phyloP scores from a whole-genome alignment of 2,113 vertebrate genomes.

The Chaetodon trifascialis region DNA sequence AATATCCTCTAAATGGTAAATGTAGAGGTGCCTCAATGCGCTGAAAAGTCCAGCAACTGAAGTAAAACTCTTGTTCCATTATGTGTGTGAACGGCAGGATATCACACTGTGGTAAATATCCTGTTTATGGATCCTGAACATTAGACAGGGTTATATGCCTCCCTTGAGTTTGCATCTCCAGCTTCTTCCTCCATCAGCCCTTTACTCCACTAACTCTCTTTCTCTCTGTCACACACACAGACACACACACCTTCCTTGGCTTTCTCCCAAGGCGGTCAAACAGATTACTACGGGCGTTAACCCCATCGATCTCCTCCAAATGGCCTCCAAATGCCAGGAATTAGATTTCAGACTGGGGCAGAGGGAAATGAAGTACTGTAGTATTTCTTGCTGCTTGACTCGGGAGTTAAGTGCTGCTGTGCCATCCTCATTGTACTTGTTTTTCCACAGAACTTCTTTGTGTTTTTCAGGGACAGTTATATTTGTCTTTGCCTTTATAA shows the following conservation, averaged over 20 bases:
- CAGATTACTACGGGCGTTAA: slow-evolving; percentile 76
- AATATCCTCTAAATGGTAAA: slow-evolving; percentile 39
- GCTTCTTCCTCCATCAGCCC: slow-evolving; percentile 18
- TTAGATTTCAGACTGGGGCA: slow-evolving; percentile 71
- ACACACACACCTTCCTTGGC: slow-evolving; percentile 55
- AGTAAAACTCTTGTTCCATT: slow-evolving; percentile 5
- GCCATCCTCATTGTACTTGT: slow-evolving; percentile 6
- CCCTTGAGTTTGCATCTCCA: slow-evolving; percentile 30
- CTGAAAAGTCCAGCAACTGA: slow-evolving; percentile 21
- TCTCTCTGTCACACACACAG: neutral
- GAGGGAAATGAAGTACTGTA: slow-evolving; percentile 71
- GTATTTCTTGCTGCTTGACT: slow-evolving; percentile 63
- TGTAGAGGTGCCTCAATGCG: neutral
- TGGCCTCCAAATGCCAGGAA: slow-evolving; percentile 78
- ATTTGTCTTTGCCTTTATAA: slow-evolving; percentile 25
- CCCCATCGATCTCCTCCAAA: slow-evolving; percentile 76
- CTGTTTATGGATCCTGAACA: slow-evolving; percentile 13
- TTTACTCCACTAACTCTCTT: neutral
- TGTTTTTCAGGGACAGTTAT: slow-evolving; percentile 16
- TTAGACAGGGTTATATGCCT: slow-evolving; percentile 24
- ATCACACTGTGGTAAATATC: slow-evolving; percentile 6
- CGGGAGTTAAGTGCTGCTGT: slow-evolving; percentile 52
- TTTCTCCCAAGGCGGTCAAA: slow-evolving; percentile 72
- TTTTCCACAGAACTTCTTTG: slow-evolving; percentile 13
- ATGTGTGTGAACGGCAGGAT: neutral